Evolutionary conservation across 2,888 invertebrate species (phyloP), one percentile per base, ranked within the genome.

Genomic region (Tortrix viridana): DNA sequence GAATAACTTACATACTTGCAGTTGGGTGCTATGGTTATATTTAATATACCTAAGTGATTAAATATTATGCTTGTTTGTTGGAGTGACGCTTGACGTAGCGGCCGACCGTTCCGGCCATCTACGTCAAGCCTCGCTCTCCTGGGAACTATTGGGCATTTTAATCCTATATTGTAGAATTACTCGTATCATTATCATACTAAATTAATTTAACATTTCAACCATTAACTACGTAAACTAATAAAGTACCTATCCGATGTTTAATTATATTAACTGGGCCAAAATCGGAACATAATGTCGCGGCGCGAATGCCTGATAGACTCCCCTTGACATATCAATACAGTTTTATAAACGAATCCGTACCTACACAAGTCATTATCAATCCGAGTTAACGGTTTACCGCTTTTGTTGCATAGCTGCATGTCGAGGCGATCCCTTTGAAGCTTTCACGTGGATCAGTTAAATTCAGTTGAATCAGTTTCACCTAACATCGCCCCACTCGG

Each of bases 91-190:
- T 78, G 89, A 87, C 67, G 75, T 84, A 82, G 74, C 64, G 55
- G 65, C 65, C 50, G 53, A 60, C 48, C 57, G 20, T 62, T 43
- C 60, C 47, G 26, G 26, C 22, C 44, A 55, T 64, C 71, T 82
- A 85, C 77, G 57, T 86, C 91, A 81, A 84, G 79, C 83, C 81
- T 82, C 82, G 86, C 83, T 83, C 85, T 71, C 76, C 71, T 89
- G 92, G 92, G 92, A 89, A 91, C 92, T 92, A 91, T 92, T 92
- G 92, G 92, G 92, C 92, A 92, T 92, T 91, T n/a, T 92, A 92
- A 92, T 92, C 88, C 89, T 91, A 84, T 92, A 87, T 84, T 86
- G 89, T 91, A 91, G 90, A 89, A 83, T 63, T 63, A 63, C 63
- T 53, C 63, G 63, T 88, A 87, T 88, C 91, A 90, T 90, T 89